Evolutionary conservation across 2,113 vertebrate species (phyloP).

Genomic region (Chitala chitala): DNA sequence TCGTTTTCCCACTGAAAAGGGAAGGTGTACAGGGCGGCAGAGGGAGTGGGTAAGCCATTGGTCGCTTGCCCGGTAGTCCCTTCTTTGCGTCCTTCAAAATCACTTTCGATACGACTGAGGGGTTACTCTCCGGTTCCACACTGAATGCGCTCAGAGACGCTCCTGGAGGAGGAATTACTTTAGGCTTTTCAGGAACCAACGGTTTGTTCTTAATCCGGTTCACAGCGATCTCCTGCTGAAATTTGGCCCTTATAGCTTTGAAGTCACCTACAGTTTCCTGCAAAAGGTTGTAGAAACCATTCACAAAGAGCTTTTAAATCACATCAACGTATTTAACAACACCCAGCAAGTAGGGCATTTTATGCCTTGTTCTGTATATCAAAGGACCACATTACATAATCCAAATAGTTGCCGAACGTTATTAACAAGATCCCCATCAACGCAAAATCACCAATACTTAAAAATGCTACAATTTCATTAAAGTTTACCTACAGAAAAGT

Average conservation of each 20-base stretch:
- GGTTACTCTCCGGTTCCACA: slow-evolving; percentile 34
- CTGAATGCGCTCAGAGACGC: slow-evolving; percentile 50
- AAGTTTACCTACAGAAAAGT: too few relatives aligned
- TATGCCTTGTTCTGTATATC: too few relatives aligned
- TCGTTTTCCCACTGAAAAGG: slow-evolving; percentile 42
- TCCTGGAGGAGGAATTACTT: slow-evolving; percentile 40
- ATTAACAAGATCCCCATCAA: too few relatives aligned
- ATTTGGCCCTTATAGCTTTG: slow-evolving; percentile 53
- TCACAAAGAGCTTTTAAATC: not conserved
- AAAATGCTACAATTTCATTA: too few relatives aligned
- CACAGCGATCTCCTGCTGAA: slow-evolving; percentile 48
- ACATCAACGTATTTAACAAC: not conserved
- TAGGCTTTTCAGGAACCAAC: slow-evolving; percentile 53
- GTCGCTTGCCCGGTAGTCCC: slow-evolving; percentile 35
- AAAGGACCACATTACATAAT: too few relatives aligned
- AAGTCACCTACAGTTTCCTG: slow-evolving; percentile 55
- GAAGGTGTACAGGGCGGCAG: slow-evolving; percentile 36
- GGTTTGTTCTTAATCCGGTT: slow-evolving; percentile 50
- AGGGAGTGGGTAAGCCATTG: slow-evolving; percentile 41
- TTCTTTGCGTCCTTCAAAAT: slow-evolving; percentile 56
- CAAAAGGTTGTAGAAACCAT: not conserved
- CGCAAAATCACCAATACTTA: too few relatives aligned
- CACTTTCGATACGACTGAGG: slow-evolving; percentile 35
- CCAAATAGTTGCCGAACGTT: too few relatives aligned
- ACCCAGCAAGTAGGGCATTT: too few relatives aligned